Conservation (phyloP, 2,797 vertebrate genomes). For the Xenopus petersii region DNA sequence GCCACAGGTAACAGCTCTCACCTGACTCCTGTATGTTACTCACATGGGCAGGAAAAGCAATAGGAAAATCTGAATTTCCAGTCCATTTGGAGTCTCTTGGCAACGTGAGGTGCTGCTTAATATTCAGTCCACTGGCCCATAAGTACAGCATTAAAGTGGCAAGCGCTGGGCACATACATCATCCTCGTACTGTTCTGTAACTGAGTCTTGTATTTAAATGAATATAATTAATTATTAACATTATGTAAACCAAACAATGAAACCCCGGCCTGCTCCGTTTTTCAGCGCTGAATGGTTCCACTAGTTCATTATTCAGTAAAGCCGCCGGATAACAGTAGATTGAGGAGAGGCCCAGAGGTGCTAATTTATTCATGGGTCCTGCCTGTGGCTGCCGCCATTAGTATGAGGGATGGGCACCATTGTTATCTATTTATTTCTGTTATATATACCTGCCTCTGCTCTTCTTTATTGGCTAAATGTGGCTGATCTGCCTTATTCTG, state of each 20-base stretch:
- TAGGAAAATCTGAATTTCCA: no score
- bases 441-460: not conserved
- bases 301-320: not conserved
- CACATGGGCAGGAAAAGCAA: no score
- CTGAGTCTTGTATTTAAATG: constrained; percentile 45
- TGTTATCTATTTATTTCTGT: constrained; percentile 17
- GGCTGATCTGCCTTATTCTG: no score
- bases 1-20: no score
- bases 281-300: constrained; percentile 6
- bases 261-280: constrained; percentile 14
- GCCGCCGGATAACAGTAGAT: constrained; percentile 15
- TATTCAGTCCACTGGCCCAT: not conserved
- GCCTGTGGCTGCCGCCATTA: constrained; percentile 12
- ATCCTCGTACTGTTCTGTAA: constrained; percentile 35
- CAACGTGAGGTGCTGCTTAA: no score
- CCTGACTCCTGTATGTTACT: no score
- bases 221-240: constrained; percentile 44
- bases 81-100: no score
- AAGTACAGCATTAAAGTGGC: constrained; percentile 23
- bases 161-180: constrained; percentile 12
- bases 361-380: constrained; percentile 34
- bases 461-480: no score
- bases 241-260: constrained; percentile 45
- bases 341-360: constrained; percentile 10
- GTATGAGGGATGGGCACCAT: not conserved